A percentile compares a stretch with the other conserved stretches of the same genome.
phyloP scores from a whole-genome alignment of 2,113 vertebrate genomes.

The Macquaria ambigua region DNA sequence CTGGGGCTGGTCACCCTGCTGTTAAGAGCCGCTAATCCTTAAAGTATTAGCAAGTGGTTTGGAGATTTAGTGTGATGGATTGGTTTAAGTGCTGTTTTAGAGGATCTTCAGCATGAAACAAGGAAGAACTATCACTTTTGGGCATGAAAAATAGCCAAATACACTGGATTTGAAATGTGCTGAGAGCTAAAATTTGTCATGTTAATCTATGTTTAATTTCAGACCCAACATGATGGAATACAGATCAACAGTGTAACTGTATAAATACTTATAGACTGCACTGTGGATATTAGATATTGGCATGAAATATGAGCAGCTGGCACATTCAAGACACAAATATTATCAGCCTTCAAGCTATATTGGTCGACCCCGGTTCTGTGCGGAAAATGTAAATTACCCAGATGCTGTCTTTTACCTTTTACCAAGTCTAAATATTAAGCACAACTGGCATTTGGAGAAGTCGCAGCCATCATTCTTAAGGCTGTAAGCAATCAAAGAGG shows the following conservation, averaged over 20 bases:
- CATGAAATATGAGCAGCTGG: slow-evolving; percentile 29
- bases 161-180: not conserved
- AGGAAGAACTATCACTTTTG: not conserved
- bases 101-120: slow-evolving; percentile 4
- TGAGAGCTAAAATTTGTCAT: not conserved
- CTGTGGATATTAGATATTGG: slow-evolving; percentile 15
- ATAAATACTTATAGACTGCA: not conserved
- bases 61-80: not conserved
- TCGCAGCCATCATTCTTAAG: slow-evolving; percentile 20
- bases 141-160: not conserved
- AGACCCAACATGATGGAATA: not conserved
- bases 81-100: slow-evolving; percentile 13
- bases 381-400: slow-evolving; percentile 16
- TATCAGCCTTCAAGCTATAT: slow-evolving; percentile 14
- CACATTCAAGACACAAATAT: slow-evolving; percentile 15
- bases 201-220: not conserved
- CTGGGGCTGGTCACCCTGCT: not conserved
- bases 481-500: slow-evolving; percentile 38
- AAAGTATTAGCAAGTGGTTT: not conserved
- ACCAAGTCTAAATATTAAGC: slow-evolving; percentile 41
- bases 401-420: slow-evolving; percentile 6
- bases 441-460: slow-evolving; percentile 44
- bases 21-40: slow-evolving; percentile 23
- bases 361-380: not conserved
- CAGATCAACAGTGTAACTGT: not conserved